Conservation (phyloP, 2,797 vertebrate species). For the Acrossocheilus wenchowensis region DNA sequence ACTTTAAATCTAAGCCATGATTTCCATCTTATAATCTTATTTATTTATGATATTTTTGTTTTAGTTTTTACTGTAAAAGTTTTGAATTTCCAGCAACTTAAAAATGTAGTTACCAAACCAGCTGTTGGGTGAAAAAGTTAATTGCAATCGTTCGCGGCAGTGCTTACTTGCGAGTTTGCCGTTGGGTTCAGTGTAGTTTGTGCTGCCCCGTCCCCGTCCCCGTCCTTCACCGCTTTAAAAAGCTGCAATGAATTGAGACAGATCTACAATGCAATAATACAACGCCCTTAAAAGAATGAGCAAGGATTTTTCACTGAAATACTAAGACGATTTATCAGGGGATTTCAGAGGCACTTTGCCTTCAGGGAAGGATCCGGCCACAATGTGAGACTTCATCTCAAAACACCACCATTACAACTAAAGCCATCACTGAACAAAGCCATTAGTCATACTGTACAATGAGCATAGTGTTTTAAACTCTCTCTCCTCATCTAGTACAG, state of each 20-base stretch:
- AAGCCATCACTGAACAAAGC: slow-evolving; percentile 32
- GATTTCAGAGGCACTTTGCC: slow-evolving; percentile 23
- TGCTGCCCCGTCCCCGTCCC: neutral
- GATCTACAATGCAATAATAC: slow-evolving; percentile 12
- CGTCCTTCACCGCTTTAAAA: neutral
- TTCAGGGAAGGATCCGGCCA: neutral
- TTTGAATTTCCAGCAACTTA: neutral
- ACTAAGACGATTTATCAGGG: neutral
- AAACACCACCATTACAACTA: slow-evolving; percentile 17
- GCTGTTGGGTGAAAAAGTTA: neutral
- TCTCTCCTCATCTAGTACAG: neutral
- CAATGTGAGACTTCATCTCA: slow-evolving; percentile 40
- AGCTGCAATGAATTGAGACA: neutral
- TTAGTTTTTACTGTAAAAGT: neutral
- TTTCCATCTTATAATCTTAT: neutral
- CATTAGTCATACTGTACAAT: slow-evolving; percentile 47
- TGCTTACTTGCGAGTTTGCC: neutral
- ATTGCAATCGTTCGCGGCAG: neutral
- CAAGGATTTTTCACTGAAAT: neutral
- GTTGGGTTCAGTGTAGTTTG: neutral
- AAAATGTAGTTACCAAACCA: neutral
- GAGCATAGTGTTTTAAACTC: slow-evolving; percentile 47
- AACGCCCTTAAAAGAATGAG: neutral
- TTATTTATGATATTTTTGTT: neutral
- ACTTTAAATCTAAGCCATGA: neutral